These are phyloP conservation scores for Harpagus bidentatus DNA, from an alignment of 2,113 vertebrate genomes.

Conservation along the genomic window DNA sequence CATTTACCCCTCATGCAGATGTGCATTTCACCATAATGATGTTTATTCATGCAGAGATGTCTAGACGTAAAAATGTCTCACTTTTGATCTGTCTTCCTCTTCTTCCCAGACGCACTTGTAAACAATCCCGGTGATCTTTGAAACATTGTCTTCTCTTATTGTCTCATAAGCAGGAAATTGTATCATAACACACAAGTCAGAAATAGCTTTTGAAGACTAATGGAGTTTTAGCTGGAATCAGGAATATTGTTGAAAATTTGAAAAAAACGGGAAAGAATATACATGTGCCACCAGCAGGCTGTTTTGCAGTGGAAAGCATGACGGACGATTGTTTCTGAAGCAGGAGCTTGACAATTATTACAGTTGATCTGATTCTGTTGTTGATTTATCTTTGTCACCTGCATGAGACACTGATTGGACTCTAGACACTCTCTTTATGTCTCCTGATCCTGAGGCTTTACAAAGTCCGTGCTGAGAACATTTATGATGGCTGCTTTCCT, in stretches of 20 bases:
- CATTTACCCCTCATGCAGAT: not conserved
- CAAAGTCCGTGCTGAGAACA: not conserved
- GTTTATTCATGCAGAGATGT: constrained; percentile 41
- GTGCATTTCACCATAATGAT: not conserved
- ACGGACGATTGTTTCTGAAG: not conserved
- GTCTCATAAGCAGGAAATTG: not conserved
- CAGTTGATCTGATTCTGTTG: not conserved
- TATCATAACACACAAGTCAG: not conserved
- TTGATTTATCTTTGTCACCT: not conserved
- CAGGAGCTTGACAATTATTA: not conserved
- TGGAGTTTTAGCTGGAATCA: not conserved
- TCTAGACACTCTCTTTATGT: not conserved
- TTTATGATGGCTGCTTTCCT: not conserved
- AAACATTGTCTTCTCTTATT: not conserved
- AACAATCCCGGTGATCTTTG: not conserved
- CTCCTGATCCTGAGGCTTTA: not conserved
- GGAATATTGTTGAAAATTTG: not conserved
- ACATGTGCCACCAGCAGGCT: not conserved
- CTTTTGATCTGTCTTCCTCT: constrained; percentile 36
- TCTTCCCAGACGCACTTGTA: not conserved
- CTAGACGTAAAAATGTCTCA: constrained; percentile 15
- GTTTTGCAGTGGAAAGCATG: not conserved
- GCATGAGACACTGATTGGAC: not conserved
- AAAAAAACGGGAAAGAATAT: not conserved
- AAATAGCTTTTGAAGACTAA: not conserved